These are phyloP conservation scores for Onychostruthus taczanowskii DNA, from an alignment of 2,113 vertebrate genomes.

Conservation along the genomic window DNA sequence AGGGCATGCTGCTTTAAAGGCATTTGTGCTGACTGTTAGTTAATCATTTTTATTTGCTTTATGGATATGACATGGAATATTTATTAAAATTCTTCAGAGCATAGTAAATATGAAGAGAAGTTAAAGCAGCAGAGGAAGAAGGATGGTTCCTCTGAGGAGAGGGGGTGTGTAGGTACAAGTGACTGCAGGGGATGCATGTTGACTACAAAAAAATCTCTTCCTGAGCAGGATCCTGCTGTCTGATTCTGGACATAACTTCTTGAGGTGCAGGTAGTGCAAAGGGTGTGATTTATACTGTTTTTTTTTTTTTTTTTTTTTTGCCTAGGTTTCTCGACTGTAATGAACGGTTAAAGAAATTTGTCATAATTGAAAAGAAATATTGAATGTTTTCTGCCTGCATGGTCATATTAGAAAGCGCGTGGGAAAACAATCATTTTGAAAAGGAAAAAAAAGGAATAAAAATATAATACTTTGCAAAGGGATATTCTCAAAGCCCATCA, in stretches of 20 bases:
- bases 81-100: conserved; percentile 47
- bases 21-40: conserved; percentile 45
- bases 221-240: neutral
- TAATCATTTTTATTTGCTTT: conserved; percentile 57
- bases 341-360: neutral
- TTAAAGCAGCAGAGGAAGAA: neutral
- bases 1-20: conserved; percentile 15
- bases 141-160: neutral
- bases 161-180: neutral
- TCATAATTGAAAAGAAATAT: neutral
- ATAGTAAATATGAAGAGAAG: conserved; percentile 13
- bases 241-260: neutral
- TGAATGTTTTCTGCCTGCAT: neutral
- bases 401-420: neutral
- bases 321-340: neutral
- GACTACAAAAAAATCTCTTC: neutral
- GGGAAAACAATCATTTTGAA: neutral
- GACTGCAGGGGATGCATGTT: neutral
- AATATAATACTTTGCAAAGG: neutral
- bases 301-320: neutral
- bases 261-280: neutral
- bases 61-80: neutral
- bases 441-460: neutral
- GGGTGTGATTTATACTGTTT: neutral
- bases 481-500: conserved; percentile 19